These are phyloP conservation scores for Mobula birostris DNA, from an alignment of 2,113 vertebrate species.

Conservation along the genomic window DNA sequence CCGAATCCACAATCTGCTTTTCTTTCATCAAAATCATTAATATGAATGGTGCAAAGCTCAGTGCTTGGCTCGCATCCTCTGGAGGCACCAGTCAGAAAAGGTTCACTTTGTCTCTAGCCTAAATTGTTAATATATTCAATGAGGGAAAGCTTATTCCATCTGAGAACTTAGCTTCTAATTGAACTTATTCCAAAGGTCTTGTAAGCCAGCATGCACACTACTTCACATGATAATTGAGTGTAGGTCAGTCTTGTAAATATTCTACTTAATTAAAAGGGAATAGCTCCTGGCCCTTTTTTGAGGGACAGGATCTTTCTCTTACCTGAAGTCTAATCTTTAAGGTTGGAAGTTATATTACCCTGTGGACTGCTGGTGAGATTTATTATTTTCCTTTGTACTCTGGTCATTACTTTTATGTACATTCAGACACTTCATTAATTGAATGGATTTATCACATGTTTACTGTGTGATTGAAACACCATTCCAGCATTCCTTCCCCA, in stretches of 20 bases:
- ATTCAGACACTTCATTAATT: not conserved
- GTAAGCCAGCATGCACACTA: not conserved
- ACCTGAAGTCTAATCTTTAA: not conserved
- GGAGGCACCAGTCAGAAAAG: not conserved
- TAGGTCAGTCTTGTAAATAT: not conserved
- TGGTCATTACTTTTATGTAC: not conserved
- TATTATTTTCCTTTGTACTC: not conserved
- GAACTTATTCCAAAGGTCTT: not conserved
- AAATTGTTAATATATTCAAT: not conserved
- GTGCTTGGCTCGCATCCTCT: not conserved
- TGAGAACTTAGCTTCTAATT: not conserved
- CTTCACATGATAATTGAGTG: not conserved
- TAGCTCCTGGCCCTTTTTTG: not conserved
- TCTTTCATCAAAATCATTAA: not conserved
- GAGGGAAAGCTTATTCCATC: not conserved
- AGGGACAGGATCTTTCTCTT: not conserved
- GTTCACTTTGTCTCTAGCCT: not conserved
- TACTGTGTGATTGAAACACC: not conserved
- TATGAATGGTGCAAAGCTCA: not conserved
- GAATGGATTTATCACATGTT: not conserved
- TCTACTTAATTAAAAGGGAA: not conserved
- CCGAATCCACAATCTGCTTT: not conserved
- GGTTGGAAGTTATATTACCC: not conserved
- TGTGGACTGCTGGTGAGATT: not conserved
- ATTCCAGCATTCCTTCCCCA: not conserved